phyloP scores from a whole-genome alignment of 2,888 invertebrate genomes.

The Ophonus ardosiacus region DNA sequence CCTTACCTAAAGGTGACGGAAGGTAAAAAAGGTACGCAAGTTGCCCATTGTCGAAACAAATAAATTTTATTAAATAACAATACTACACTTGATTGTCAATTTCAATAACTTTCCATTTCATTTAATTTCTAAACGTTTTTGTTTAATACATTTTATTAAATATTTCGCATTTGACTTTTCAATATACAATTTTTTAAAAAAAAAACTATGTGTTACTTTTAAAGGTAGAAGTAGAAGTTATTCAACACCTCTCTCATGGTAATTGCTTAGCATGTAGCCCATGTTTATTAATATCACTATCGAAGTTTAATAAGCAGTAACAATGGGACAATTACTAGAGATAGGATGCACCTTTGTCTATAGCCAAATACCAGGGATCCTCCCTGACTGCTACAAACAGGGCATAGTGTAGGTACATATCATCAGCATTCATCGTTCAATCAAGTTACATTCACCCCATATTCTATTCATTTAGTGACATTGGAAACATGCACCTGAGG shows the following conservation, averaged over 20 bases:
- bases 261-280: background rate
- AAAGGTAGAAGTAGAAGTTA: background rate
- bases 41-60: too few relatives aligned
- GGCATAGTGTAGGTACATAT: background rate
- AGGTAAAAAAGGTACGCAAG: too few relatives aligned
- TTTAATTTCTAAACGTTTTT: too few relatives aligned
- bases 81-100: too few relatives aligned
- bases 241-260: background rate
- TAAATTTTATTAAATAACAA: too few relatives aligned
- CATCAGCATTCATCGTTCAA: slow-evolving; percentile 29
- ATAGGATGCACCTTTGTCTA: slow-evolving; percentile 9
- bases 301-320: background rate
- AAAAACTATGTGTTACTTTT: too few relatives aligned
- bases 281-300: slow-evolving; percentile 9
- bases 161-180: too few relatives aligned
- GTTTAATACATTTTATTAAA: too few relatives aligned
- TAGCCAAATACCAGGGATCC: background rate
- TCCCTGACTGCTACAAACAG: background rate
- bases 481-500: background rate
- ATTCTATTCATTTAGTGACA: slow-evolving; percentile 5
- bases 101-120: too few relatives aligned
- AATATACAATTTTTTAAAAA: too few relatives aligned
- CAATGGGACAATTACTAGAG: slow-evolving; percentile 29
- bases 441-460: slow-evolving; percentile 34
- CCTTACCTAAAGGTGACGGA: too few relatives aligned